phyloP scores from a whole-genome alignment of 2,113 vertebrate genomes.

The Oxygymnocypris stewartii region DNA sequence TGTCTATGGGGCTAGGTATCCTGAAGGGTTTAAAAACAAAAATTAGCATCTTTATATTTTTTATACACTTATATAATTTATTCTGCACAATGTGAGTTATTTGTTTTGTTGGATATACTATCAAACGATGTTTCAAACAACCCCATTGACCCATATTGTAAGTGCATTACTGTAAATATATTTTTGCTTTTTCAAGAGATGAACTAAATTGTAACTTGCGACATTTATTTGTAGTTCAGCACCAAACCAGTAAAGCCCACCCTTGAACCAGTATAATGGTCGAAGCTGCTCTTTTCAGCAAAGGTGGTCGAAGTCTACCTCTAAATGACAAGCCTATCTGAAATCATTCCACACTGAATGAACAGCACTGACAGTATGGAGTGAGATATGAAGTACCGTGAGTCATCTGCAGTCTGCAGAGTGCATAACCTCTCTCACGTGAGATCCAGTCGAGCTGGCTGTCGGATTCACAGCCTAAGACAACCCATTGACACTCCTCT shows the following conservation, averaged over 20 bases:
- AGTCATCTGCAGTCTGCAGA: conserved; percentile 28
- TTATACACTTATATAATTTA: background rate
- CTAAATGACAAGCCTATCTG: conserved; percentile 3
- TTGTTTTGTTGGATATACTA: background rate
- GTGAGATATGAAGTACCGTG: conserved; percentile 4
- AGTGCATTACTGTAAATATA: background rate
- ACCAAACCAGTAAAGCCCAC: background rate
- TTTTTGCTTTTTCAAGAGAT: background rate
- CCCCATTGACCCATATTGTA: background rate
- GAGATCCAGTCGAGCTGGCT: conserved; percentile 32
- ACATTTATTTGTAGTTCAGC: background rate
- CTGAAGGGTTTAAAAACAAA: background rate
- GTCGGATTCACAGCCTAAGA: conserved; percentile 41
- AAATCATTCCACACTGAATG: conserved; percentile 28
- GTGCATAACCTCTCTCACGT: conserved; percentile 10
- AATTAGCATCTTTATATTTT: background rate
- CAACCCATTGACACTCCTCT: conserved; percentile 28
- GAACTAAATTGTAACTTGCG: background rate
- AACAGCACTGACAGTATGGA: conserved; percentile 31
- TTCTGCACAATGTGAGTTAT: background rate
- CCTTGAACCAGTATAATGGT: background rate
- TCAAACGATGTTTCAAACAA: background rate
- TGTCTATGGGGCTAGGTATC: background rate
- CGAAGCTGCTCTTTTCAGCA: background rate
- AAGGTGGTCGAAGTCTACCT: background rate